Evolutionary conservation across 2,113 vertebrate genomes (phyloP).

Genomic region (Cricetomys ansorgei): DNA sequence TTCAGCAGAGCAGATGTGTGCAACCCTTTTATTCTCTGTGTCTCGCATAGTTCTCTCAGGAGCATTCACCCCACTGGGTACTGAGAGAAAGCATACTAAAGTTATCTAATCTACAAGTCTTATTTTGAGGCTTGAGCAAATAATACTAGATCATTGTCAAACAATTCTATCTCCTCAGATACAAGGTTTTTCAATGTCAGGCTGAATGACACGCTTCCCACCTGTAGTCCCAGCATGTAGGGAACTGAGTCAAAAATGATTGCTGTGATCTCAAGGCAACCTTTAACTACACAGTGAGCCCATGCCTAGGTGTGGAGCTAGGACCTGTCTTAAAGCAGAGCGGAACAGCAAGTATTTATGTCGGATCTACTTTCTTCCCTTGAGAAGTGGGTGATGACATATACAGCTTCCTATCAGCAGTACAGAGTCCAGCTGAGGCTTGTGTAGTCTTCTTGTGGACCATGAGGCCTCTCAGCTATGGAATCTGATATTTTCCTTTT

Average conservation of each 20-base stretch:
- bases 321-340: background rate
- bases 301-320: too few relatives aligned
- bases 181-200: background rate
- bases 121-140: background rate
- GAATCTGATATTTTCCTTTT: background rate
- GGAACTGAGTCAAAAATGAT: too few relatives aligned
- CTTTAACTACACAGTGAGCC: rapidly evolving
- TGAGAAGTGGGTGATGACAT: background rate
- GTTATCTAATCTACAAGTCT: background rate
- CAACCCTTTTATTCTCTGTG: background rate
- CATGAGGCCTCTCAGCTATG: background rate
- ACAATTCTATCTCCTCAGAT: background rate
- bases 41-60: background rate
- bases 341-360: background rate
- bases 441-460: rapidly evolving
- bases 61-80: background rate
- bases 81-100: conserved; percentile 16
- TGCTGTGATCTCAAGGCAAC: background rate
- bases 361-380: background rate
- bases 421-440: background rate
- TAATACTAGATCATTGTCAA: background rate
- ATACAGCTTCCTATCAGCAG: background rate
- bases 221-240: background rate
- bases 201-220: background rate
- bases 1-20: background rate